Evolutionary conservation across 1,140 invertebrate genomes (phyloP).

Genomic region (Eriocheir sinensis): DNA sequence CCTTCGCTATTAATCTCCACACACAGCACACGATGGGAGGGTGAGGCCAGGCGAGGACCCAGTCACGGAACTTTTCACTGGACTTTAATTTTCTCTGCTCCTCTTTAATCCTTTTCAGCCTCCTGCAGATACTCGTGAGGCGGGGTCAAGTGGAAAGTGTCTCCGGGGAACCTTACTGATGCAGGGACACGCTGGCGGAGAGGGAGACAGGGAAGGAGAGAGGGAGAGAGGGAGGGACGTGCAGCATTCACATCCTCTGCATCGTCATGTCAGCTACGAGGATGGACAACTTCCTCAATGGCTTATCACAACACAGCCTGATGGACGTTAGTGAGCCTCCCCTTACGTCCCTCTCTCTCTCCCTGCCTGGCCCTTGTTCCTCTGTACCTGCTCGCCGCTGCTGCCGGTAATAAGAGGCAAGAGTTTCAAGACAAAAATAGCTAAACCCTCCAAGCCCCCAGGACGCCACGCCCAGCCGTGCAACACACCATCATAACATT

Average conservation of each 20-base stretch:
- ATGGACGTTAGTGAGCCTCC: neutral
- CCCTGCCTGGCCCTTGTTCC: neutral
- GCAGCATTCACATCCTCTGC: neutral
- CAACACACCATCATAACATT: conserved; percentile 24
- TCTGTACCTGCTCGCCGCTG: neutral
- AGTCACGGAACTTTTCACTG: neutral
- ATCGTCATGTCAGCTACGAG: neutral
- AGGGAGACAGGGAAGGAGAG: neutral
- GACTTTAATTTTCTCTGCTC: conserved; percentile 11
- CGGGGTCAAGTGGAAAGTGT: neutral
- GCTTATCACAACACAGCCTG: neutral
- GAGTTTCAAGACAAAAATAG: neutral
- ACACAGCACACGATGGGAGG: neutral
- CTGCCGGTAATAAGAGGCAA: neutral
- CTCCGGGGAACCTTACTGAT: neutral
- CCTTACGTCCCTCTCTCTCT: neutral
- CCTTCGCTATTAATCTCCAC: neutral
- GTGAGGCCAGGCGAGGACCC: neutral
- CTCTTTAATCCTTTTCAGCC: neutral
- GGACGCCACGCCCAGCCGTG: neutral
- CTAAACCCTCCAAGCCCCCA: neutral
- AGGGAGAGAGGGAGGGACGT: neutral
- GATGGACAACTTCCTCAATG: neutral
- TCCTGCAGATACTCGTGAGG: neutral
- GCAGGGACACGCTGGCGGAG: neutral